These are phyloP conservation scores for Leuciscus idus DNA, from an alignment of 2,113 vertebrate genomes.

Conservation along the genomic window DNA sequence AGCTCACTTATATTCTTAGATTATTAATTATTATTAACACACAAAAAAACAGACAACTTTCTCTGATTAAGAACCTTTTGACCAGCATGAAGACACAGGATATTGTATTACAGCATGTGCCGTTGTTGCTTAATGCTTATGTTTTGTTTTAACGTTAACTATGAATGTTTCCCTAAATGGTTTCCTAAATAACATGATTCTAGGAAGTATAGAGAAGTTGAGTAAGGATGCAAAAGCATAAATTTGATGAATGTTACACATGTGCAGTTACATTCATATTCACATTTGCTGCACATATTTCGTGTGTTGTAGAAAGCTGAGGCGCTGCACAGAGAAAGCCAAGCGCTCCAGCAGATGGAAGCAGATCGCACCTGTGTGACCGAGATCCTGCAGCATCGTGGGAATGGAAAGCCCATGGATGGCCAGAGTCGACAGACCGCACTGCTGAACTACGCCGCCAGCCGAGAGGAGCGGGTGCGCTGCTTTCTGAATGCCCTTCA, in stretches of 20 bases:
- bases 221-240: neutral
- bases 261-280: neutral
- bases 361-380: slow-evolving; percentile 83
- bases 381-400: slow-evolving; percentile 78
- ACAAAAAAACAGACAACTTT: neutral
- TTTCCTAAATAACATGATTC: neutral
- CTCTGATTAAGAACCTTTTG: neutral
- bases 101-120: neutral
- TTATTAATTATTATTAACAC: neutral
- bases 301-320: slow-evolving; percentile 84
- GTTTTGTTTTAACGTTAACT: neutral
- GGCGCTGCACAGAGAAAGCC: slow-evolving; percentile 85
- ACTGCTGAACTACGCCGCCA: slow-evolving; percentile 78
- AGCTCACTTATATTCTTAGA: neutral
- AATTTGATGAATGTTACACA: too few species aligned
- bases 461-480: slow-evolving; percentile 85
- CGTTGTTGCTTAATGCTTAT: neutral
- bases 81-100: neutral
- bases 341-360: slow-evolving; percentile 85
- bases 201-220: neutral
- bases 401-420: slow-evolving; percentile 78
- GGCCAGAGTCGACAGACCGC: slow-evolving; percentile 75
- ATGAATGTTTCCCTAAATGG: neutral
- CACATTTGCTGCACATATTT: neutral
- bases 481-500: slow-evolving; percentile 87